Percentiles rank a stretch among this genome's conserved stretches.
Conservation (phyloP, 2,113 vertebrate genomes). For the Melanerpes aurifrons region DNA sequence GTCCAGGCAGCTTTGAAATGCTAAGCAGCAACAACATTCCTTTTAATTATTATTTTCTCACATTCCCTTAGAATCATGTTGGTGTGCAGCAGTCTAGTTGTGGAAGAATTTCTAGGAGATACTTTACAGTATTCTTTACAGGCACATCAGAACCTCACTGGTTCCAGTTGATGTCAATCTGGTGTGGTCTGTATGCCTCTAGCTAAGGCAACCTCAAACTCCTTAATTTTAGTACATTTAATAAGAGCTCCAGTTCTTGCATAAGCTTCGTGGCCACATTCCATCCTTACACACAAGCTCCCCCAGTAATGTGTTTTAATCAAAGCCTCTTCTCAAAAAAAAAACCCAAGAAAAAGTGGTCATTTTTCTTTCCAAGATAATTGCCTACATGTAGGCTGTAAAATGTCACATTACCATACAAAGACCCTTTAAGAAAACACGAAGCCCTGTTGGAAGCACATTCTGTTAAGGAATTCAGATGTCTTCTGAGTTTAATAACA, state of each 20-base stretch:
- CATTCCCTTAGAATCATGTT: neutral
- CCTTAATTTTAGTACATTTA: neutral
- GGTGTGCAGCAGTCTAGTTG: neutral
- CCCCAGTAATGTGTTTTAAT: constrained; percentile 16
- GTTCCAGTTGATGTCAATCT: neutral
- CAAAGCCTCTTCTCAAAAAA: constrained; percentile 24
- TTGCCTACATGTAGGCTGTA: constrained; percentile 38
- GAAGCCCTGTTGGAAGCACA: constrained; percentile 3
- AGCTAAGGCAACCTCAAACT: neutral
- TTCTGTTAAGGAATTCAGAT: constrained; percentile 26
- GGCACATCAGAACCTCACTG: neutral
- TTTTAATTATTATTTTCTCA: neutral
- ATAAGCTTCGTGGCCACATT: neutral
- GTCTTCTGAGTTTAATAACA: neutral
- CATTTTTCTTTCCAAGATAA: constrained; percentile 54
- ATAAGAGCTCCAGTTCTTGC: constrained; percentile 2
- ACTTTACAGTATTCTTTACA: neutral
- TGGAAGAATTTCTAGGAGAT: neutral
- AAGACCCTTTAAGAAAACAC: constrained; percentile 58
- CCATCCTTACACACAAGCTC: neutral
- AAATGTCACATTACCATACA: constrained; percentile 74
- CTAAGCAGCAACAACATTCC: neutral
- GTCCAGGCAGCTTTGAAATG: neutral
- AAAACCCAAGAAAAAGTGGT: neutral
- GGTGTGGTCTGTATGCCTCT: neutral